These are phyloP conservation scores for Homarus americanus DNA, from an alignment of 1,140 invertebrate genomes.

Conservation along the genomic window DNA sequence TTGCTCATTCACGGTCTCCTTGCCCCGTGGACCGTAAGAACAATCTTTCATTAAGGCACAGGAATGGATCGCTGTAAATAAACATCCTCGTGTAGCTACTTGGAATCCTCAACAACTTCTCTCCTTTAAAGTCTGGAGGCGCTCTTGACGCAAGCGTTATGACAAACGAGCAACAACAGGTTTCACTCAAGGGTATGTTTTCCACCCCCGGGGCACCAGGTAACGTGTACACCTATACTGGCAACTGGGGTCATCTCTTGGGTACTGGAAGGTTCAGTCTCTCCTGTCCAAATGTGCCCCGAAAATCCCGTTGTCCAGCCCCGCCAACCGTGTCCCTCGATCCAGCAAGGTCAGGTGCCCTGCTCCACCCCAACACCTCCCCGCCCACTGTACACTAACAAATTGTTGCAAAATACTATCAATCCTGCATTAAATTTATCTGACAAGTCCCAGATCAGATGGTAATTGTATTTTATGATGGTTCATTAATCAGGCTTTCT, in stretches of 20 bases:
- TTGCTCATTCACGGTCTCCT: conserved; percentile 17
- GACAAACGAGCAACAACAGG: background rate
- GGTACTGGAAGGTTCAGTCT: no score
- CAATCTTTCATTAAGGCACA: conserved; percentile 7
- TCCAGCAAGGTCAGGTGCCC: background rate
- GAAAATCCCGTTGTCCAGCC: no score
- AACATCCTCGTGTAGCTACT: background rate
- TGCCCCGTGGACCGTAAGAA: background rate
- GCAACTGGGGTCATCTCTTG: no score
- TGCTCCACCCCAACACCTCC: background rate
- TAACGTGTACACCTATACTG: background rate
- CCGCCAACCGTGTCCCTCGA: background rate
- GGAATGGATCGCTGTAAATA: background rate
- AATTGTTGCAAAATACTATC: background rate
- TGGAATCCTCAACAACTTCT: background rate
- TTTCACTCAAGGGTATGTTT: background rate
- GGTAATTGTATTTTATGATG: conserved; percentile 10
- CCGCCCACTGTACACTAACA: background rate
- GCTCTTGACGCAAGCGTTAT: background rate
- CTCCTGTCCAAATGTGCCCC: no score
- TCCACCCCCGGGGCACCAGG: background rate
- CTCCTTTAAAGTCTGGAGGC: background rate
- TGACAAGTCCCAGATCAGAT: conserved; percentile 16
- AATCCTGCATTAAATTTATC: conserved; percentile 1
- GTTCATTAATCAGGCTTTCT: conserved; percentile 22